Base-by-base conservation (phyloP, 2,888 invertebrate species). In the Hydroisotoma schaefferi region DNA sequence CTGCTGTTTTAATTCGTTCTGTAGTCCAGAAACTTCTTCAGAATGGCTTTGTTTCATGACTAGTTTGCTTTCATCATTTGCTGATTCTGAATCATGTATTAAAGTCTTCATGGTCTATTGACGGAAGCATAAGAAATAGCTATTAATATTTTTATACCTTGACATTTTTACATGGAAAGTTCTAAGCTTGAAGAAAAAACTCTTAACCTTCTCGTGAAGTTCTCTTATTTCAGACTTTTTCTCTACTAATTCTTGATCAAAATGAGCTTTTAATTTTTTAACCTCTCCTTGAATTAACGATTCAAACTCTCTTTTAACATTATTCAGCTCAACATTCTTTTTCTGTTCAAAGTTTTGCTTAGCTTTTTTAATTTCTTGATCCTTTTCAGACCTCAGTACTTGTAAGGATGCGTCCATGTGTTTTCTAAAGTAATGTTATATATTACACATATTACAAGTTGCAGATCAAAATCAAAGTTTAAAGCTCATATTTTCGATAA, bases 251-350 rank as follows among this genome's bases (percentile, higher is more conserved):
- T 65, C 62, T n/a, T 75, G 75, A 1, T 77, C 77, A 46, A 78
- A 64, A 52, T 76, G 75, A 20, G 81, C 81, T 64, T 83, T 81
- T 59, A 87, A 73, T 22, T 82, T 81, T 2, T 85, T 83, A 18
- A 85, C 78, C 61, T 82, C 80, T 1, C 4, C 26, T 38, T 61
- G 46, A 2, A 67, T 20, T 3, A 58, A 23, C 10, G 40, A 46
- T 20, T 70, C 68, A 27, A 67, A 54, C 52, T 69, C 63, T 2
- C 43, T 37, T 46, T 66, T 61, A 1, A 64, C 60, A 44, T 58
- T 64, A 22, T 64, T 65, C 4, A 69, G 33, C 51, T 71, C 66
- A 37, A 33, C 25, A 5, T 54, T 56, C 26, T 58, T 63, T 27
- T 67, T 47, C 1, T 25, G 27, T 8, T 69, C 68, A 54, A 69